Evolutionary conservation across 2,888 invertebrate species (phyloP).

Genomic region (Antheraea yamamai): DNA sequence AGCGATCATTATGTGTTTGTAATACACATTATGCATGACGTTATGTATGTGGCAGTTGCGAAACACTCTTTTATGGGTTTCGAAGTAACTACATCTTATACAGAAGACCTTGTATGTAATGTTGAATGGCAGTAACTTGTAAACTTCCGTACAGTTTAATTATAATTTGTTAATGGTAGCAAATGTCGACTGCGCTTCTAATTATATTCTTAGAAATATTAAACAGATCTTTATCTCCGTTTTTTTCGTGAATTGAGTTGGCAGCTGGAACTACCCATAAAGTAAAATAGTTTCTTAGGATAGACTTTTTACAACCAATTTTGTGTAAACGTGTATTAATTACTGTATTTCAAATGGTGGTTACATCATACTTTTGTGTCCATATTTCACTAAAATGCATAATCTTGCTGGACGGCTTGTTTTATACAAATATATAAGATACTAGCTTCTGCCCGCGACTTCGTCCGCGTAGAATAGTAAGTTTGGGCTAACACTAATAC

Average conservation of each 20-base stretch:
- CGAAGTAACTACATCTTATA: constrained; percentile 49
- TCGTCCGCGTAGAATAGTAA: no score
- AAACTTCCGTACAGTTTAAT: constrained; percentile 35
- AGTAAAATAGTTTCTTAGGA: neutral
- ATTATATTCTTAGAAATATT: neutral
- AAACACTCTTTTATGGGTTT: constrained; percentile 51
- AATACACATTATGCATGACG: constrained; percentile 47
- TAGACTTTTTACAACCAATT: neutral
- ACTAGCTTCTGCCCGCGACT: no score
- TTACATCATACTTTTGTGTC: neutral
- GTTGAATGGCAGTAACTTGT: constrained; percentile 52
- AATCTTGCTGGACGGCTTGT: neutral
- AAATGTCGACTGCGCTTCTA: neutral
- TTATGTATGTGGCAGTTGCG: constrained; percentile 56
- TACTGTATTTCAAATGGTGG: neutral
- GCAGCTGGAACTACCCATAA: neutral
- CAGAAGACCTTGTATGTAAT: constrained; percentile 57
- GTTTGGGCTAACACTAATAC: no score
- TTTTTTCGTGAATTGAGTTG: neutral
- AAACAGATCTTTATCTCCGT: neutral
- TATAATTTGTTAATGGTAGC: constrained; percentile 1
- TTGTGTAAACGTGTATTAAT: neutral
- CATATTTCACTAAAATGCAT: neutral
- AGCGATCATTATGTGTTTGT: constrained; percentile 61
- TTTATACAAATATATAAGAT: neutral